Evolutionary conservation across 2,797 vertebrate species (phyloP), one percentile per base, ranked within the genome.

Genomic region (Novumbra hubbsi): DNA sequence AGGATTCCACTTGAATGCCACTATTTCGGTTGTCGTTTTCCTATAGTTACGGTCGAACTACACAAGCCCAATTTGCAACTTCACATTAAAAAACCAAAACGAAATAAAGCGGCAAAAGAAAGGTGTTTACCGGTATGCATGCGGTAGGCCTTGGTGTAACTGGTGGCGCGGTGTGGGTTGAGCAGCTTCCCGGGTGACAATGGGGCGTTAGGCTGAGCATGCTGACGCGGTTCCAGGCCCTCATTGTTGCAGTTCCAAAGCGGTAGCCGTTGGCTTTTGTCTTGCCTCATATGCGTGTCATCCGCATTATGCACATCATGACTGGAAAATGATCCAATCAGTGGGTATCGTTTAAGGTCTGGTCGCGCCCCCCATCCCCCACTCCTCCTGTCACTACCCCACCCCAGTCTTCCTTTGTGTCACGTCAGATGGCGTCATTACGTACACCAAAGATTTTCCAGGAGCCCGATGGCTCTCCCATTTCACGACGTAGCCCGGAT

Each of bases 271-370:
- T 71, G 77, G 68, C 73, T 81, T 67, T 78, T 80, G 83, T 82
- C 76, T 76, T 71, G 78, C 73, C 75, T 80, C 71, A 73, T 49
- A 77, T 77, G 72, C 68, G 15, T 74, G 76, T 81, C 80, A 74
- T 78, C 78, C 69, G 72, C 78, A 77, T 82, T 82, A 76, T 82
- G 82, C 74, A 75, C 76, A 80, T 82, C 74, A 71, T 74, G 67
- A 72, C 72, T 50, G 68, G 73, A 71, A 79, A 80, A 76, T 67
- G 66, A 75, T 60, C 77, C 68, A 81, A 77, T 84, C 77, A 81
- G 75, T 73, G 60, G 49, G 63, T 68, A 73, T 76, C 67, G 68
- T 73, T 76, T 78, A 64, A 76, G 65, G 71, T 73, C 65, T 78
- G 65, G 69, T 73, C 57, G 76, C 63, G 65, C 68, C 68, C 17